Conservation (phyloP, 1,140 invertebrate species). For the Bombus ignitus region DNA sequence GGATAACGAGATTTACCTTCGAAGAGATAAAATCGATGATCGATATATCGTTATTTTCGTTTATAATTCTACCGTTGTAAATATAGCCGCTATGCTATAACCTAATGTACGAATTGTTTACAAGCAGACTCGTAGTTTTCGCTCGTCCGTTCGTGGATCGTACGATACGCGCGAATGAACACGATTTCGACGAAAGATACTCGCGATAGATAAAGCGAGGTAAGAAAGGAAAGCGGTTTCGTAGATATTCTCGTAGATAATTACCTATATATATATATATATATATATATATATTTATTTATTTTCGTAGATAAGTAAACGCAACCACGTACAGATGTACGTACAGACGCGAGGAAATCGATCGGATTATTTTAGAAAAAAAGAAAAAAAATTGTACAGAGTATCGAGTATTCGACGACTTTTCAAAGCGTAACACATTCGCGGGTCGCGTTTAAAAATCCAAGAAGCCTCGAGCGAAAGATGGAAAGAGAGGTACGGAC, state of each 20-base stretch:
- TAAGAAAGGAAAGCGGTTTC: background rate
- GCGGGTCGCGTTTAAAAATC: conserved; percentile 7
- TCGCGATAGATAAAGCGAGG: no score
- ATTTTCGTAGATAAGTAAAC: background rate
- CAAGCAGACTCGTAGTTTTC: no score
- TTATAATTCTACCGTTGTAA: no score
- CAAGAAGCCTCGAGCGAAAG: background rate
- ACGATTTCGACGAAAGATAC: background rate
- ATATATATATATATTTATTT: no score
- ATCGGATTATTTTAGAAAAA: background rate
- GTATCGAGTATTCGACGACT: background rate
- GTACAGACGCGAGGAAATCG: background rate
- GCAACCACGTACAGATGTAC: accelerated
- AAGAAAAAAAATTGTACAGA: background rate
- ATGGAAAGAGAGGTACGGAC: background rate
- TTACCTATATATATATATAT: background rate
- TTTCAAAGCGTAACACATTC: background rate
- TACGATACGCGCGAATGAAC: no score
- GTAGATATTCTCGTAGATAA: no score
- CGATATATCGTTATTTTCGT: no score
- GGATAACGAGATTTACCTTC: no score
- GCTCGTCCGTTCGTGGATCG: no score
- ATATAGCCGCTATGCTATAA: no score
- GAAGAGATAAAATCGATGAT: no score
- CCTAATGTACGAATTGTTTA: no score